Evolutionary conservation across 2,113 vertebrate species (phyloP), one percentile per base, ranked within the genome.

Genomic region (Sterna hirundo): DNA sequence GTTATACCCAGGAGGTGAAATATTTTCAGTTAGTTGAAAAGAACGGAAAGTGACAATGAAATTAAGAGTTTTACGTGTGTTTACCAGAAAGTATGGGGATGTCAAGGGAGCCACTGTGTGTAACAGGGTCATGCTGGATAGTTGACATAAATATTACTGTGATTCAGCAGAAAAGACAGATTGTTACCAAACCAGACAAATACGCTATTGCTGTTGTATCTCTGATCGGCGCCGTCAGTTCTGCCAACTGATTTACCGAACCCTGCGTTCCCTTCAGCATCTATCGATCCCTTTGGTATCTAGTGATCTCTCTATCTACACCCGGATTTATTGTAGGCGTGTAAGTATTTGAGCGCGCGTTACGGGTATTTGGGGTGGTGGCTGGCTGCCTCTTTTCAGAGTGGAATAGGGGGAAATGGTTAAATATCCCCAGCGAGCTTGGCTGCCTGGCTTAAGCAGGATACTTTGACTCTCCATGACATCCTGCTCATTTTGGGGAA

Each of bases 1-100:
- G 5, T 55, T 61, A 38, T 12, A 52, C 1, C 17, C 0, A 0
- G 42, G 32, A 1, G 2, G 61, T 47, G 42, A 68, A 38, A 57
- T 49, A 27, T 51, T 90, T 85, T 57, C 30, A 40, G 20, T 74
- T 58, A 29, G 38, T 65, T 93, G 82, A 84, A 78, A 84, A 47
- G 30, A 81, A 22, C 6, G 15, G 74, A n/a, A 85, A 86, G n/a
- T 25, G 15, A 42, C 11, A 25, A 17, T 11, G 36, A 61, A 78
- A 38, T n/a, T 11, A 68, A 65, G 61, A 40, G 30, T 29, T 88
- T 69, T 68, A 20, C 49, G n/a, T 13, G 4, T 6, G 38, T 57
- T 82, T 78, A 61, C 57, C 49, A 40, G 40, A 15, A 87, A 75
- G 26, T 21, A 13, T 26, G 30, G 42, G 44, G 44, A 70, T 18